Percentiles rank a stretch among this genome's conserved stretches.
Conservation (phyloP, 2,888 invertebrate genomes). For the Cantharis flavilabris region DNA sequence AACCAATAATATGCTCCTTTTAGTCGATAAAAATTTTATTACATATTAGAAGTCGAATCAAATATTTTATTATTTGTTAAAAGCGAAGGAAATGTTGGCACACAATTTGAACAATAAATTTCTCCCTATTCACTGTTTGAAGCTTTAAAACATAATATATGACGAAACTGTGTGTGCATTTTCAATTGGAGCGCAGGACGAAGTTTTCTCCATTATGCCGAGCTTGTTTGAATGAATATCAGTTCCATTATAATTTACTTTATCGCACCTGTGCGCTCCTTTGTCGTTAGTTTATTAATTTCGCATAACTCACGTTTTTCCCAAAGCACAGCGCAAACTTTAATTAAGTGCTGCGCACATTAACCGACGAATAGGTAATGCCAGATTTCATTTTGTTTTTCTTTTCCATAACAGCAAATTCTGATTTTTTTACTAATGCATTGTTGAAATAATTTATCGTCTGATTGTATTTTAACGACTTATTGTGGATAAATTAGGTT, state of each 20-base stretch:
- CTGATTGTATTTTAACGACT: neutral
- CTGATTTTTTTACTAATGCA: neutral
- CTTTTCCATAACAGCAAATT: neutral
- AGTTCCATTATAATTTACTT: neutral
- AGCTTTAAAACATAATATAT: neutral
- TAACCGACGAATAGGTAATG: too few relatives aligned
- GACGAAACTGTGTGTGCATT: constrained; percentile 5
- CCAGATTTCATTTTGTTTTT: neutral
- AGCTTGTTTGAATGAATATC: neutral
- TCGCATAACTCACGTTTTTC: neutral
- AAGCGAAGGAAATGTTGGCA: neutral
- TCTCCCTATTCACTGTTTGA: neutral
- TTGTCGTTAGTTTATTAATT: neutral
- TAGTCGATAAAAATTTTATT: constrained; percentile 19
- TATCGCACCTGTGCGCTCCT: neutral
- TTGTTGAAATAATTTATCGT: neutral
- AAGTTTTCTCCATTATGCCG: constrained; percentile 8
- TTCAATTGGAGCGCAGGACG: constrained; percentile 7
- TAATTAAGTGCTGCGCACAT: neutral
- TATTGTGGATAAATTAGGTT: neutral
- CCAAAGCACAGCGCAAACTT: neutral
- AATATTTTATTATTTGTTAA: neutral
- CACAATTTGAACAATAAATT: neutral
- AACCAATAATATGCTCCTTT: constrained; percentile 18
- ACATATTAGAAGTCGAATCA: neutral